A percentile compares a stretch with the other conserved stretches of the same genome.
phyloP scores from a whole-genome alignment of 2,888 invertebrate species.

The Merodon equestris region DNA sequence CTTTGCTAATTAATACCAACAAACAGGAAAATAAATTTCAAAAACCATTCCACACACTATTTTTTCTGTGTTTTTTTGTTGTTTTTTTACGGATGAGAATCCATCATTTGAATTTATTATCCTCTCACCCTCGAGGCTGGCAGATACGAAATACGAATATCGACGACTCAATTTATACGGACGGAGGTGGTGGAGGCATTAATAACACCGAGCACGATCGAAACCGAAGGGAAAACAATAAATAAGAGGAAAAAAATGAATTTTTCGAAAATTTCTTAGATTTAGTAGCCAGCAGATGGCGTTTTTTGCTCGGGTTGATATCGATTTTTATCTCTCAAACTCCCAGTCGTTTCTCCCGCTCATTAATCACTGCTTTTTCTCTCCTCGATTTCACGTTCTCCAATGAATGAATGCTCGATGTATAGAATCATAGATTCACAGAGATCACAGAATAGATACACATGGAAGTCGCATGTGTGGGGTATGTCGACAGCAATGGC shows the following conservation, averaged over 20 bases:
- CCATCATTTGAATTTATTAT: conserved; percentile 40
- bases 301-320: conserved; percentile 15
- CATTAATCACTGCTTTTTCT: conserved; percentile 51
- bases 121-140: neutral
- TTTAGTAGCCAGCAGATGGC: conserved; percentile 20
- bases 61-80: neutral
- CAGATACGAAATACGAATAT: conserved; percentile 15
- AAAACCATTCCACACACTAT: neutral
- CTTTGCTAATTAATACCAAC: conserved; percentile 21
- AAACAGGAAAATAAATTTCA: conserved; percentile 39
- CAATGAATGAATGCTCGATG: conserved; percentile 19
- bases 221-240: conserved; percentile 2
- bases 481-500: conserved; percentile 55
- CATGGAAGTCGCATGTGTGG: too few relatives aligned
- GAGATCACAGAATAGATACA: conserved; percentile 9
- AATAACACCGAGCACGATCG: conserved; percentile 47
- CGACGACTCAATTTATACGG: conserved; percentile 51
- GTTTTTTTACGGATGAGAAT: conserved; percentile 19
- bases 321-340: conserved; percentile 55
- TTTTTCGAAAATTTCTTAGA: neutral
- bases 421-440: conserved; percentile 14
- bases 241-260: conserved; percentile 2
- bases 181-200: conserved; percentile 20
- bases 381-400: conserved; percentile 1
- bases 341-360: conserved; percentile 4